Base-by-base conservation (phyloP, 2,113 vertebrate genomes). In the Turdus rufiventris region DNA sequence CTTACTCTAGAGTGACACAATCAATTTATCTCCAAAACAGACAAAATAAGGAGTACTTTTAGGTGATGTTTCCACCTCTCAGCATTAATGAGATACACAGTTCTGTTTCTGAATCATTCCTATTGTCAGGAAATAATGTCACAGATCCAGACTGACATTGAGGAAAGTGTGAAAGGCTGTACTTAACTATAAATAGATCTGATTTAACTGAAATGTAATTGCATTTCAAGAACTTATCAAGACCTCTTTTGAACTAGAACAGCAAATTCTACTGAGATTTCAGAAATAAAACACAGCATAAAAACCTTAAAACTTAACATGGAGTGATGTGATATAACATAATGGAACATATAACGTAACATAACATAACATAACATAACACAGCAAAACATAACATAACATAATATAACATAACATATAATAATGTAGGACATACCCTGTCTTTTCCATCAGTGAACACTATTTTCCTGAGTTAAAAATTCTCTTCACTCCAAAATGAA, bases 401-500 rank as follows among this genome's bases (percentile, higher is more conserved):
- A 48, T 23, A 77, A 50, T 17, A 38, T 28, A 67, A 48, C 9
- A 33, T 12, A 66, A 50, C 1, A 3, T 43, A 20, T 33, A 81
- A 62, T 50, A 50, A 66, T 50, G 5, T 66, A 71, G 82, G 19
- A 12, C 14, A 85, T 82, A 90, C 18, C 19, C 20, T n/a, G 6
- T 26, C 11, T 47, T 23, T 89, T 89, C 54, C 33, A 66, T 38
- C 51, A 61, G 16, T 26, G 10, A 92, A 60, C 11, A 65, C n/a
- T 84, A 91, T 81, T 95, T 95, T 89, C 29, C 33, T 23, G 70
- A 93, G 73, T 81, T 91, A 74, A 87, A 83, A 89, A 76, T 80
- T 73, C 36, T 77, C 36, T 73, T 24, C 12, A 33, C 45, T 57
- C 28, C 23, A 68, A 93, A 42, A 38, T 89, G 51, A 86, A 89